These are phyloP conservation scores for Mycetomoellerius zeteki DNA, from an alignment of 1,140 invertebrate genomes.

Conservation along the genomic window DNA sequence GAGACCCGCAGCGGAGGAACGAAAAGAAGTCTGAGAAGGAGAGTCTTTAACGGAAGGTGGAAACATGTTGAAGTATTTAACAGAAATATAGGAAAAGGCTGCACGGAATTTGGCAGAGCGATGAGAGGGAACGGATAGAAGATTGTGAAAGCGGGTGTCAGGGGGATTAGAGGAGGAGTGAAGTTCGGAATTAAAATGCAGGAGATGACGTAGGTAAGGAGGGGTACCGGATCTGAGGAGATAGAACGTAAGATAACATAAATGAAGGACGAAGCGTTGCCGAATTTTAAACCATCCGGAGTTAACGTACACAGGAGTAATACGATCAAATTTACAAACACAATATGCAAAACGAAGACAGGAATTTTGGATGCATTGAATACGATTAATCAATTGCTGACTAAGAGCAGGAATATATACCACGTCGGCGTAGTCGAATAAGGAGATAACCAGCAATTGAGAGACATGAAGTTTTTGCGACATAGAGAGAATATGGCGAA, in stretches of 20 bases:
- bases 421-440: too few relatives aligned
- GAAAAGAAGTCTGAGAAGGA: too few relatives aligned
- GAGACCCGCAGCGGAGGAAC: too few relatives aligned
- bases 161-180: neutral
- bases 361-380: neutral
- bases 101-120: neutral
- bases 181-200: neutral
- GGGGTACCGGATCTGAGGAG: neutral
- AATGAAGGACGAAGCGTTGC: neutral
- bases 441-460: too few relatives aligned
- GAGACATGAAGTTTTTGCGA: too few relatives aligned
- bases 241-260: neutral
- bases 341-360: neutral
- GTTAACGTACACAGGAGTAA: neutral
- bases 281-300: neutral
- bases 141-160: neutral
- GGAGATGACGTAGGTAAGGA: neutral
- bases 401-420: too few relatives aligned
- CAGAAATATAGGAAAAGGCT: neutral
- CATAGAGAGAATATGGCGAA: too few relatives aligned
- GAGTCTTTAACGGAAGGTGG: too few relatives aligned
- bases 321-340: neutral
- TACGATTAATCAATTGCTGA: too few relatives aligned
- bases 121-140: neutral
- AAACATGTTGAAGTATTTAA: too few relatives aligned